These are phyloP conservation scores for Gouania willdenowi DNA, from an alignment of 2,797 vertebrate species.

Conservation along the genomic window DNA sequence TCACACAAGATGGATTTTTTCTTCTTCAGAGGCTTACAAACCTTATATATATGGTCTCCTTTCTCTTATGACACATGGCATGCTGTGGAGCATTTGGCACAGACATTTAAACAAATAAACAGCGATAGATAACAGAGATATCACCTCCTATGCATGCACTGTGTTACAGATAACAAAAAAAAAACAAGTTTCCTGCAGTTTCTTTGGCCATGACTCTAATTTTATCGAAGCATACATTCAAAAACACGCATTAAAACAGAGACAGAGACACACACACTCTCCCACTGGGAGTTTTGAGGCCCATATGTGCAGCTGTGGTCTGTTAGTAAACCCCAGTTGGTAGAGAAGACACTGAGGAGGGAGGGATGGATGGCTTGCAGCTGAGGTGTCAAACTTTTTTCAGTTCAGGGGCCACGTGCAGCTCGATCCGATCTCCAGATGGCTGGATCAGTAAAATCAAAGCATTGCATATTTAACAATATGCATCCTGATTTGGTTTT, in stretches of 20 bases:
- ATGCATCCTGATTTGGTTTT: no score
- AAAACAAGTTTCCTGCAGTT: no score
- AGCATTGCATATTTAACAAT: no score
- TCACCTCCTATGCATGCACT: slow-evolving; percentile 1
- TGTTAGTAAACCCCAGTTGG: slow-evolving; percentile 45
- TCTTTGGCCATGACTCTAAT: no score
- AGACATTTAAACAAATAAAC: slow-evolving; percentile 12
- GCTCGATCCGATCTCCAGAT: no score
- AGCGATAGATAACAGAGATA: slow-evolving; percentile 27
- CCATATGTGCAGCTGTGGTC: slow-evolving; percentile 62
- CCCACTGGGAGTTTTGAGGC: slow-evolving; percentile 35
- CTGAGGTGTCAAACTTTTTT: no score
- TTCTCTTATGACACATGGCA: slow-evolving; percentile 15
- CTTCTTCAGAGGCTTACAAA: not conserved
- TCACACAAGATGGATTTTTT: no score
- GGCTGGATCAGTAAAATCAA: no score
- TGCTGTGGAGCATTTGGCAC: slow-evolving; percentile 16
- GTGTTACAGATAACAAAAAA: slow-evolving; percentile 9
- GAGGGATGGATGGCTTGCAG: slow-evolving; percentile 36
- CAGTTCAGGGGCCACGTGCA: no score
- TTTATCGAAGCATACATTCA: no score
- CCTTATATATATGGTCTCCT: no score
- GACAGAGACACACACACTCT: slow-evolving; percentile 3
- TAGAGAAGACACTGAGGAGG: slow-evolving; percentile 18
- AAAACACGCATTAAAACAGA: no score